phyloP scores from a whole-genome alignment of 1,140 invertebrate genomes.

The Drosophila bipectinata region DNA sequence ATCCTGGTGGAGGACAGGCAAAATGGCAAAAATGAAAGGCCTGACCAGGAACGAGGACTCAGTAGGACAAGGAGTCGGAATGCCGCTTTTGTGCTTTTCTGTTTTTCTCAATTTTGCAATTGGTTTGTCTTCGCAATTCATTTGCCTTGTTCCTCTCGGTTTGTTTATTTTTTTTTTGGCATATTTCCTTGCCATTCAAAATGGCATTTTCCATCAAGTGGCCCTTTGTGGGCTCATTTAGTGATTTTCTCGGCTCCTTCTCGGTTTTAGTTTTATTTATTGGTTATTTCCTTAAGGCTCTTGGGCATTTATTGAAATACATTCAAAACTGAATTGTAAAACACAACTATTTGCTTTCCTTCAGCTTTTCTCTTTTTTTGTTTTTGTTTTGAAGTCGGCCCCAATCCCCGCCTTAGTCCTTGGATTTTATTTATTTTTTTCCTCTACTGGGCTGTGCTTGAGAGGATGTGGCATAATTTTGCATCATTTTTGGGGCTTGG shows the following conservation, averaged over 20 bases:
- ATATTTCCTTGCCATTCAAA: slow-evolving; percentile 3
- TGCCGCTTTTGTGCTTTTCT: too few relatives aligned
- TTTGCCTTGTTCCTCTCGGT: slow-evolving; percentile 17
- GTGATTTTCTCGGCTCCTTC: slow-evolving; percentile 8
- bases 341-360: slow-evolving; percentile 11
- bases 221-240: slow-evolving; percentile 37
- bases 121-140: slow-evolving; percentile 15
- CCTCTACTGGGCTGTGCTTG: not conserved
- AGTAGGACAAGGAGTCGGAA: not conserved
- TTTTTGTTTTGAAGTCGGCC: too few relatives aligned
- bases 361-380: too few relatives aligned
- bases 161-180: slow-evolving; percentile 31
- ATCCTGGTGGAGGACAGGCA: too few relatives aligned
- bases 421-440: slow-evolving; percentile 5
- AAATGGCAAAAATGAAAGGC: too few relatives aligned
- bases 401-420: not conserved
- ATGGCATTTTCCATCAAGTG: slow-evolving; percentile 34
- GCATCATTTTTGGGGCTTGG: slow-evolving; percentile 53
- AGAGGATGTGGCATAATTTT: slow-evolving; percentile 36
- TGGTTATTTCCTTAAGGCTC: not conserved
- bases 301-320: not conserved
- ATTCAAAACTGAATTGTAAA: slow-evolving; percentile 6
- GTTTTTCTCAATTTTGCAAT: slow-evolving; percentile 22
- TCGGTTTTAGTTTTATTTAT: slow-evolving; percentile 1
- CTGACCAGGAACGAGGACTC: too few relatives aligned